Conservation (phyloP, 2,113 vertebrate species). For the Climacteris rufus region DNA sequence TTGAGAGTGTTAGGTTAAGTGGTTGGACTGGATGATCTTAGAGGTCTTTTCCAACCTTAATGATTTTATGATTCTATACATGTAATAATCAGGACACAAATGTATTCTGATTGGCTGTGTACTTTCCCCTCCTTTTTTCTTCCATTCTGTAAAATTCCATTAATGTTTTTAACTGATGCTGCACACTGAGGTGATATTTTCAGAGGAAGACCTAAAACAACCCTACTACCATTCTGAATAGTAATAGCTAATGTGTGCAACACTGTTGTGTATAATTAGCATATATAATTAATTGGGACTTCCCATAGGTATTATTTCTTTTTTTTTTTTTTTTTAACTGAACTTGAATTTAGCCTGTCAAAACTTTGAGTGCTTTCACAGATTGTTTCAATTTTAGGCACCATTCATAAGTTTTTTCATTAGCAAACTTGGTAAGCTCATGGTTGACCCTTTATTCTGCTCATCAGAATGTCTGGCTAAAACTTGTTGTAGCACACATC, state of each 20-base stretch:
- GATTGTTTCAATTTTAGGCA: neutral
- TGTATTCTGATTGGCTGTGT: neutral
- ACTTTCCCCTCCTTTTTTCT: neutral
- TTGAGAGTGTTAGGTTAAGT: neutral
- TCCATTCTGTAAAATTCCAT: neutral
- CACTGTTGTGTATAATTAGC: neutral
- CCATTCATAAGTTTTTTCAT: neutral
- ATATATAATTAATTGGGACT: neutral
- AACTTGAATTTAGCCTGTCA: neutral
- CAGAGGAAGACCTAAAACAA: neutral
- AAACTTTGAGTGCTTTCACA: neutral
- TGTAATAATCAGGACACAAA: neutral
- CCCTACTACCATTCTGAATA: neutral
- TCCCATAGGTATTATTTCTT: neutral
- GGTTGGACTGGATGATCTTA: neutral
- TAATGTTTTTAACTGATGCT: neutral
- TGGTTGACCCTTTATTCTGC: neutral
- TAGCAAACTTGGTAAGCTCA: neutral
- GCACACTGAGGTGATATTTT: neutral
- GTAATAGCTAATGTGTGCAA: neutral
- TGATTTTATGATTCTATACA: neutral
- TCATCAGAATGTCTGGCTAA: neutral
- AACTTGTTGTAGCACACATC: neutral
- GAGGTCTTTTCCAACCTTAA: neutral
- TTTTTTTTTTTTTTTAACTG: neutral